These are phyloP conservation scores for Leucoraja ocellata DNA, from an alignment of 2,797 vertebrate species.

Conservation along the genomic window DNA sequence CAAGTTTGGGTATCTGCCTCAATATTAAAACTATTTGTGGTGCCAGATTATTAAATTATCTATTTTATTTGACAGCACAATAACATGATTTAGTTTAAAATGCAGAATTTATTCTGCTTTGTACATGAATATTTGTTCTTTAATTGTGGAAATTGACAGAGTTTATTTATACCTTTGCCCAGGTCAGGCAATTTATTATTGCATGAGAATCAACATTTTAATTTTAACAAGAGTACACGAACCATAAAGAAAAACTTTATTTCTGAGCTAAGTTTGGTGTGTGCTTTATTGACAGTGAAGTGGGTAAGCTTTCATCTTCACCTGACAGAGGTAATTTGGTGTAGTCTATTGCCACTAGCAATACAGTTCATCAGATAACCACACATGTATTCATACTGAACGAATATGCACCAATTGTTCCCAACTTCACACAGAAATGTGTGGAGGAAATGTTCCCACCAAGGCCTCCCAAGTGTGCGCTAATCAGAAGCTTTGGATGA, in stretches of 20 bases:
- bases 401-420: no score
- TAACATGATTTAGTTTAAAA: slow-evolving; percentile 15
- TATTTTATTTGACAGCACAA: not conserved
- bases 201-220: not conserved
- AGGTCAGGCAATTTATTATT: not conserved
- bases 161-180: no score
- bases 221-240: not conserved
- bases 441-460: no score
- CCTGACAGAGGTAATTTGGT: not conserved
- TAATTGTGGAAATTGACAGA: slow-evolving; percentile 1
- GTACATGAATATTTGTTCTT: slow-evolving; percentile 7
- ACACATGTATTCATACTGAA: not conserved
- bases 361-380: not conserved
- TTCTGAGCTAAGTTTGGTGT: not conserved
- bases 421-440: no score
- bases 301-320: not conserved
- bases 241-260: not conserved
- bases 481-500: no score
- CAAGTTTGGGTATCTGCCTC: not conserved
- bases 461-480: no score
- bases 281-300: not conserved
- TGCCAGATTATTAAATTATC: slow-evolving; percentile 6
- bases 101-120: not conserved
- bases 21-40: not conserved
- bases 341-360: no score